These are phyloP conservation scores for Gymnodraco acuticeps DNA, from an alignment of 2,797 vertebrate genomes.

Conservation along the genomic window DNA sequence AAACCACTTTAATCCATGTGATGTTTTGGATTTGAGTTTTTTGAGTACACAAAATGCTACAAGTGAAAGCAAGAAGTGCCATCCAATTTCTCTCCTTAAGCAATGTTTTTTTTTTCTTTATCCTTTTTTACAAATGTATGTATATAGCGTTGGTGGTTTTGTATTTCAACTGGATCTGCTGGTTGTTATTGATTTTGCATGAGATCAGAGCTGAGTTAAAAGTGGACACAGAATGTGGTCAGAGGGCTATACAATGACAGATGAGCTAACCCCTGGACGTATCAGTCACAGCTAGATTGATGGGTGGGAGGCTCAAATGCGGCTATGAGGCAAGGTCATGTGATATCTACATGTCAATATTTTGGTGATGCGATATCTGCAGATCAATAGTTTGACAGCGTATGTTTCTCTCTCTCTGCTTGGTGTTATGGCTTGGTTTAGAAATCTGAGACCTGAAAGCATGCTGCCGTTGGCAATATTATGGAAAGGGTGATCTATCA, in stretches of 20 bases:
- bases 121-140: conserved; percentile 45
- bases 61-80: conserved; percentile 31
- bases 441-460: conserved; percentile 59
- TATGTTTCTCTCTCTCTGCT: conserved; percentile 47
- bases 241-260: conserved; percentile 48
- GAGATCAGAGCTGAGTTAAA: conserved; percentile 49
- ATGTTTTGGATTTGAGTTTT: conserved; percentile 1
- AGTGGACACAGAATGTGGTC: conserved; percentile 62
- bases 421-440: conserved; percentile 45
- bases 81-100: conserved; percentile 31
- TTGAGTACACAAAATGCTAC: background rate
- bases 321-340: conserved; percentile 59
- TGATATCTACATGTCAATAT: conserved; percentile 67
- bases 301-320: conserved; percentile 49
- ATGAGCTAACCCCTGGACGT: conserved; percentile 51
- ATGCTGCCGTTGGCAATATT: conserved; percentile 50
- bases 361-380: conserved; percentile 67
- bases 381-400: conserved; percentile 68
- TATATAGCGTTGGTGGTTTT: conserved; percentile 63
- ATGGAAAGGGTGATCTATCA: conserved; percentile 49
- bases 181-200: conserved; percentile 43
- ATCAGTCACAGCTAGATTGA: conserved; percentile 68
- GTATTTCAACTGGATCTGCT: conserved; percentile 43
- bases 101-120: background rate
- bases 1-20: conserved; percentile 9